Base-by-base conservation (phyloP, 2,113 vertebrate species). In the Pantherophis guttatus region DNA sequence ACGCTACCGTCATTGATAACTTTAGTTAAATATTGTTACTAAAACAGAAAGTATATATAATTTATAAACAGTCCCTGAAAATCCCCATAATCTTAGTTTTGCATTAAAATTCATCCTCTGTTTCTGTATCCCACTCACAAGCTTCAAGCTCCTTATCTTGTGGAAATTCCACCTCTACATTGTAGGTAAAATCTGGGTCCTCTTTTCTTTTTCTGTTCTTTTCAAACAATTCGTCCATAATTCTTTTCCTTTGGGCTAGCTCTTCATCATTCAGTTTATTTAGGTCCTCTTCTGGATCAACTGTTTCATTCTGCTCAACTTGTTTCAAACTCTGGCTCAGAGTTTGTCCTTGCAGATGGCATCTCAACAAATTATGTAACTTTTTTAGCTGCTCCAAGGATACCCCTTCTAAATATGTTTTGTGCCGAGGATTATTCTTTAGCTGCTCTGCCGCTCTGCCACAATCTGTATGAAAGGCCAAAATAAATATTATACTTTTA, bases 221-320 rank as follows among this genome's bases (percentile, higher is more conserved):
- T 95, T 99, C 98, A 0, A 99, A 99, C 59, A 99, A 96, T 91
- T 98, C 96, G 29, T 99, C 98, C 99, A 99, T 99, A 95, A 99
- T 97, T 58, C 96, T 98, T 95, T 99, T 99, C 96, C 98, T 98
- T 91, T 97, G 98, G 86, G 98, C 97, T 54, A 99, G 97, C 21
- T 98, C 98, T 33, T 98, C 97, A 39, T 99, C 99, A 48, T 98
- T 98, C n/a, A 99, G 97, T 96, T 99, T 99, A 97, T 99, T 99
- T 86, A 99, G 97, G 94, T 99, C 99, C 95, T 99, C 98, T 7
- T 99, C 97, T 0, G 98, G 98, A 95, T 98, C 98, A 52, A 99
- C 94, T 53, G 91, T 96, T 88, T 98, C 97, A 1, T 97, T 98
- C 92, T 52, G 96, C 0, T 19, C 96, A 93, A 98, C 98, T 88